Conservation (phyloP, 2,113 vertebrate species). For the Cromileptes altivelis region DNA sequence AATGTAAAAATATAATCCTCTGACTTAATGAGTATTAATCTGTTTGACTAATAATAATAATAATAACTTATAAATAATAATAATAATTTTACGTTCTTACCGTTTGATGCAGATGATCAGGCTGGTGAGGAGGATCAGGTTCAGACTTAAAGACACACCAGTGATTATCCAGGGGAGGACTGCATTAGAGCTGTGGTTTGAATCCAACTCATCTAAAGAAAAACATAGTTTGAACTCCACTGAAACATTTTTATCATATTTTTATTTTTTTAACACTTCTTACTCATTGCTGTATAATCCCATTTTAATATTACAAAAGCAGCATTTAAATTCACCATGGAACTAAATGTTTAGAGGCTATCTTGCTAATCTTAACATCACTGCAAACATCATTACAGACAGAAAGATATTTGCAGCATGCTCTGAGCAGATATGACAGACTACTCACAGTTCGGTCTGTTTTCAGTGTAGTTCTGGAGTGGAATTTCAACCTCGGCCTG, state of each 20-base stretch:
- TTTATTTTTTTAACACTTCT: too few relatives aligned
- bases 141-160: conserved; percentile 30
- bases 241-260: too few relatives aligned
- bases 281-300: neutral
- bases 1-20: too few relatives aligned
- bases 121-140: conserved; percentile 26
- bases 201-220: neutral
- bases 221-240: neutral
- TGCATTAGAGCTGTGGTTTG: neutral
- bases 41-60: neutral
- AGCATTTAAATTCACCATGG: neutral
- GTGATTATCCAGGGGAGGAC: conserved; percentile 21
- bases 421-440: neutral
- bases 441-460: neutral
- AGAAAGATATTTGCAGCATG: neutral
- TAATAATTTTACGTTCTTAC: conserved; percentile 3
- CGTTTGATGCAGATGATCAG: conserved; percentile 12
- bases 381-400: neutral
- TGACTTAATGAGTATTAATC: too few relatives aligned
- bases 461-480: neutral
- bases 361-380: too few relatives aligned
- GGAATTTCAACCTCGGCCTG: neutral
- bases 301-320: neutral
- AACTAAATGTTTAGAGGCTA: neutral
- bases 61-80: too few relatives aligned